Evolutionary conservation across 2,797 vertebrate species (phyloP).

Genomic region (Scyliorhinus canicula): DNA sequence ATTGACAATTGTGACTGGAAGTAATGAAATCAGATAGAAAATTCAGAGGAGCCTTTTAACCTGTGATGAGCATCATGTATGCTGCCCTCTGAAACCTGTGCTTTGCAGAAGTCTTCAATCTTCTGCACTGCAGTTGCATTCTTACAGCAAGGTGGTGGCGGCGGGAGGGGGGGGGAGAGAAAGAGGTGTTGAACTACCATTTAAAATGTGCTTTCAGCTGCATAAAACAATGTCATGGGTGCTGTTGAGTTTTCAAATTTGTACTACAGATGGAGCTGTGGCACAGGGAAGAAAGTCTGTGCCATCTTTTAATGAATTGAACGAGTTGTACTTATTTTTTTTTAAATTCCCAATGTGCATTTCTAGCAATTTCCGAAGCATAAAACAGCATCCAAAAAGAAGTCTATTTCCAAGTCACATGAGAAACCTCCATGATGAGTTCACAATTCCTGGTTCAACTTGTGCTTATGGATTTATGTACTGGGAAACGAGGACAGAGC

Average conservation of each 20-base stretch:
- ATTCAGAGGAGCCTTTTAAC: background rate
- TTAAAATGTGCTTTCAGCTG: background rate
- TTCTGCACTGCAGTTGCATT: background rate
- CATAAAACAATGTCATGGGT: background rate
- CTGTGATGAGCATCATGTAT: background rate
- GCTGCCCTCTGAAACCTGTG: background rate
- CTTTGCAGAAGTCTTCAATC: background rate
- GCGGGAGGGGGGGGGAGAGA: background rate
- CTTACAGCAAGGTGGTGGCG: background rate
- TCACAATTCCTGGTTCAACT: background rate
- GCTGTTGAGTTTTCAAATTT: background rate
- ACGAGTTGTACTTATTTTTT: background rate
- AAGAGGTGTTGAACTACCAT: too few relatives aligned
- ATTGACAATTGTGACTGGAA: background rate
- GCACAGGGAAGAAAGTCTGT: too few relatives aligned
- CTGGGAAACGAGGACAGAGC: background rate
- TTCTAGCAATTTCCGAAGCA: background rate
- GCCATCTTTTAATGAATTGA: background rate
- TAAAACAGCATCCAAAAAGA: background rate
- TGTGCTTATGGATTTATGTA: too few relatives aligned
- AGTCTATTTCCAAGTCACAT: background rate
- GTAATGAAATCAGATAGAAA: background rate
- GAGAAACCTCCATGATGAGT: background rate
- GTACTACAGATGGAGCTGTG: background rate
- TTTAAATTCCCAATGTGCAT: background rate